Evolutionary conservation across 23 tunicate species (phyloP).

Genomic region (Clavelina lepadiformis): DNA sequence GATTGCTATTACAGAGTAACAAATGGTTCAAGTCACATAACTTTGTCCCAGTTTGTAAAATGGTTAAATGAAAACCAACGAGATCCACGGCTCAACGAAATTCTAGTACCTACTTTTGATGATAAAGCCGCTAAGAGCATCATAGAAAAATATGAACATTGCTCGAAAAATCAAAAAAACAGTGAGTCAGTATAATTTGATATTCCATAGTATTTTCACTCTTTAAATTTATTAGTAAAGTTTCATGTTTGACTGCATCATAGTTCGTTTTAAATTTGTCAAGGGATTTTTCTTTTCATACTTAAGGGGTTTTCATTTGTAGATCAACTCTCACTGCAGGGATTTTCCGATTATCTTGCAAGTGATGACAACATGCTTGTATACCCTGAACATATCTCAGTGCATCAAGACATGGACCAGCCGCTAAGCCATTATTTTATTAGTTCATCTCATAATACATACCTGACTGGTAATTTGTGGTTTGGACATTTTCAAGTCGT

Average conservation of each 20-base stretch:
- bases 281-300: too few species aligned
- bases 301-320: conserved; percentile 12
- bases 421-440: conserved; percentile 91
- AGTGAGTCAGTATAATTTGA: too few species aligned
- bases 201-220: background rate
- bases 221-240: too few species aligned
- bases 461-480: conserved; percentile 52
- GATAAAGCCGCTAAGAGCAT: conserved; percentile 38
- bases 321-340: conserved; percentile 55
- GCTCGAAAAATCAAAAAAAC: conserved; percentile 28
- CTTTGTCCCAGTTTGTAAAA: conserved; percentile 16
- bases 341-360: conserved; percentile 49
- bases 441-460: conserved; percentile 91
- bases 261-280: too few species aligned
- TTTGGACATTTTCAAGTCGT: background rate
- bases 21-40: conserved; percentile 20
- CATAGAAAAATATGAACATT: conserved; percentile 45
- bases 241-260: too few species aligned
- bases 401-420: conserved; percentile 72
- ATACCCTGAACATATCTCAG: conserved; percentile 36
- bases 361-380: conserved; percentile 59
- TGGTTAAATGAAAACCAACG: conserved; percentile 87
- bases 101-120: conserved; percentile 67
- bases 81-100: conserved; percentile 84
- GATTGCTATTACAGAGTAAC: too few species aligned